Conservation (phyloP, 2,797 vertebrate genomes). For the Peromyscus melanophrys region DNA sequence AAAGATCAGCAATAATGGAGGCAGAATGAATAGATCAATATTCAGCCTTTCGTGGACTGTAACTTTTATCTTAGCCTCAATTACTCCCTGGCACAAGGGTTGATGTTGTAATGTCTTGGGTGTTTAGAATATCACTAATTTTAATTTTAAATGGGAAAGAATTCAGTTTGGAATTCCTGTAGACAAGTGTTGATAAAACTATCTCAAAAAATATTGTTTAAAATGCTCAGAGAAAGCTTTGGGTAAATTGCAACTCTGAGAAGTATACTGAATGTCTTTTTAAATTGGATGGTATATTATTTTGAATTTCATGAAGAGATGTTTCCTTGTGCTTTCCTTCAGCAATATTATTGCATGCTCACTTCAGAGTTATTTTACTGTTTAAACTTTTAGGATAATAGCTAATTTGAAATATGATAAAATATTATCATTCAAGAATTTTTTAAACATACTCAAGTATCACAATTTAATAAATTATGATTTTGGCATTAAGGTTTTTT, state of each 20-base stretch:
- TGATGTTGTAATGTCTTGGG: slow-evolving; percentile 73
- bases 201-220: not conserved
- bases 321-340: slow-evolving; percentile 11
- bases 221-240: slow-evolving; percentile 6
- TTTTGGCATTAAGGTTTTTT: not conserved
- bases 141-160: slow-evolving; percentile 58
- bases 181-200: slow-evolving; percentile 2
- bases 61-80: slow-evolving; percentile 84
- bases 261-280: not conserved
- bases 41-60: slow-evolving; percentile 70
- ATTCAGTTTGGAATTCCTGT: slow-evolving; percentile 41
- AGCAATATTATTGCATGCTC: not conserved
- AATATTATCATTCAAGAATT: slow-evolving; percentile 34
- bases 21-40: slow-evolving; percentile 61
- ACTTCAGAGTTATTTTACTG: slow-evolving; percentile 12
- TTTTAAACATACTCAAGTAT: slow-evolving; percentile 30
- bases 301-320: slow-evolving; percentile 46
- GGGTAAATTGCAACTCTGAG: slow-evolving; percentile 36
- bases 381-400: slow-evolving; percentile 52
- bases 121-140: slow-evolving; percentile 61
- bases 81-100: slow-evolving; percentile 74
- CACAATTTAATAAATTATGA: slow-evolving; percentile 38
- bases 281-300: not conserved
- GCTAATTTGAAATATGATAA: slow-evolving; percentile 46
- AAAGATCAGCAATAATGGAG: slow-evolving; percentile 61